Base-by-base conservation (phyloP, 2,888 invertebrate species). In the Drosophila ezoana region DNA sequence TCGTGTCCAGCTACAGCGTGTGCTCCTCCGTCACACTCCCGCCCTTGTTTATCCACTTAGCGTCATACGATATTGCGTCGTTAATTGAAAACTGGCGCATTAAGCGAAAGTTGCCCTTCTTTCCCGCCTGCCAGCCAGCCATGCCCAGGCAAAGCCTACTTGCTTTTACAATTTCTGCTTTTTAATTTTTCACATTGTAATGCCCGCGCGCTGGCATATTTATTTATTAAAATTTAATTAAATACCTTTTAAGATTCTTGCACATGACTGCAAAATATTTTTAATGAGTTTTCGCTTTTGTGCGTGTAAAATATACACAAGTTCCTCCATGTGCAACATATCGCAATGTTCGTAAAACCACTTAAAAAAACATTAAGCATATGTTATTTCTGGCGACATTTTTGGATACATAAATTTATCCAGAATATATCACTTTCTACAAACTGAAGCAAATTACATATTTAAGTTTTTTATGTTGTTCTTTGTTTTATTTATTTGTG, bases 71-170 rank as follows among this genome's bases (percentile, higher is more conserved):
- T 57, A 64, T 77, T 65, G 71, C 77, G 76, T 67, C 81, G 72
- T 84, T 84, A 84, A 84, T 84, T 87, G 87, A 84, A 84, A 84
- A 84, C 81, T 84, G 81, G 72, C 64, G 81, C 84, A 87, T 83
- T 83, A 87, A 83, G 71, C 56, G 49, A 63, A 72, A 76, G 63
- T 72, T 56, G 48, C 47, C 54, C 43, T 54, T 9, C 28, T 40
- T 32, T 40, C 48, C 48, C 43, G 8, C 37, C n/a, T 23, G 8
- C 33, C 14, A n/a, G 8, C 18, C 11, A 23, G n/a, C 49, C 16
- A 32, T 28, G 13, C 35, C 28, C 47, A 56, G n/a, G 9, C 10
- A 56, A 45, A 47, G 51, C 51, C 56, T 18, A 33, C 43, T 48
- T 61, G 49, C 65, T 70, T 69, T 63, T 66, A 56, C 69, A 66